Evolutionary conservation across 2,113 vertebrate species (phyloP), one percentile per base, ranked within the genome.

Genomic region (Balaenoptera acutorostrata): DNA sequence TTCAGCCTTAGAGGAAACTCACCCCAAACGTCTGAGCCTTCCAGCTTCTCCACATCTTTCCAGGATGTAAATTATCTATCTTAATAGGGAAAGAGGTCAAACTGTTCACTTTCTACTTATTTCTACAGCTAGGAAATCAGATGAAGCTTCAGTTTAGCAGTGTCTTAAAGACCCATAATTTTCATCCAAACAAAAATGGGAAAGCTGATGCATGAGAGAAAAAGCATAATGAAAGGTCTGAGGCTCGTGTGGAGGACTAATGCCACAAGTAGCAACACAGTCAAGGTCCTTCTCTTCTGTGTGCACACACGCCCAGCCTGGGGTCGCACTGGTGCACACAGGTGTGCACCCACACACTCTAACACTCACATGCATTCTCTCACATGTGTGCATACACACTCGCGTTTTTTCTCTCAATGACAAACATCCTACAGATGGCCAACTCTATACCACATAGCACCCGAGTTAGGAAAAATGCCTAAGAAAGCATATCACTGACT

Each of bases 401-500:
- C 29, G 10, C 36, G 90, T 74, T 39, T 46, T 52, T 78, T 91
- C 88, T 95, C 90, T 94, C 95, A 88, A 0, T 49, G 74, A 75
- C 90, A 96, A 86, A 72, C 90, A 82, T 82, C 87, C 86, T 97
- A 41, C 57, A 93, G 61, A 74, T 93, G 97, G 86, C 95, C 93
- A 90, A 81, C 59, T 77, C 93, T 57, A 4, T 61, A 80, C 96
- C 90, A 69, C 23, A 39, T 20, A 96, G 84, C 74, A 74, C 92
- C 87, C 75, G 71, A 93, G 82, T 97, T 1, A 83, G 71, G 72
- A 75, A 85, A 93, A 75, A 81, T 74, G 97, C 97, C 95, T 97
- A 93, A 88, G 90, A 92, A 82, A 98, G 97, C 98, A 98, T 98
- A 98, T 98, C 98, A 98, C 98, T 98, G 99, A 98, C 98, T 99